phyloP scores from a whole-genome alignment of 1,140 invertebrate species.

The Drosophila jambulina region DNA sequence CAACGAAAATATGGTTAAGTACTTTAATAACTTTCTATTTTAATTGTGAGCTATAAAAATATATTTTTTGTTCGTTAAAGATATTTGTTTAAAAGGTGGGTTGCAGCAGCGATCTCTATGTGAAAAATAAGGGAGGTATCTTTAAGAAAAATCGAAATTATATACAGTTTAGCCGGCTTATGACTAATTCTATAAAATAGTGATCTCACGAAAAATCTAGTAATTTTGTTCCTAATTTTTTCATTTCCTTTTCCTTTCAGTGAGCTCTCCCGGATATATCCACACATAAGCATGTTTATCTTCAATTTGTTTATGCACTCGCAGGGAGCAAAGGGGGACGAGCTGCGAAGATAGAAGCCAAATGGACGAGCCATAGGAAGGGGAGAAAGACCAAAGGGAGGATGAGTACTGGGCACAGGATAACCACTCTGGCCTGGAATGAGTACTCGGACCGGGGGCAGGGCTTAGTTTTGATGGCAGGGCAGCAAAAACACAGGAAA shows the following conservation, averaged over 20 bases:
- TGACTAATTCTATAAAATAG: neutral
- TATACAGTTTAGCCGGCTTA: neutral
- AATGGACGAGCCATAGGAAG: neutral
- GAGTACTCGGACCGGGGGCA: conserved; percentile 23
- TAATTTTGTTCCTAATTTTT: neutral
- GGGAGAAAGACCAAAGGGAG: neutral
- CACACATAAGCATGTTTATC: conserved; percentile 51
- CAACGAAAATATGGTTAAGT: neutral
- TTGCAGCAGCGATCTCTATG: too few species aligned
- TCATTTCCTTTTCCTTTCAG: neutral
- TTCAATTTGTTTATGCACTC: conserved; percentile 64
- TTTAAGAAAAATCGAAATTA: neutral
- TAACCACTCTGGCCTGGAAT: conserved; percentile 5
- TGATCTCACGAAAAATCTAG: neutral
- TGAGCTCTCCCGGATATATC: conserved; percentile 1
- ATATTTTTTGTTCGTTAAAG: neutral
- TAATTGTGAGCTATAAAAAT: neutral
- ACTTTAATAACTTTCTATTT: neutral
- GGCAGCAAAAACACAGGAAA: conserved; percentile 42
- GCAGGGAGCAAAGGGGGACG: conserved; percentile 7
- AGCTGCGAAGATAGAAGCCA: neutral
- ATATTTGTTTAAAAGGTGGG: neutral
- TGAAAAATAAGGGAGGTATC: neutral
- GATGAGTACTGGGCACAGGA: neutral
- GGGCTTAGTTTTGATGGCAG: conserved; percentile 53